These are phyloP conservation scores for Aphyosemion australe DNA, from an alignment of 2,113 vertebrate genomes.

Conservation along the genomic window DNA sequence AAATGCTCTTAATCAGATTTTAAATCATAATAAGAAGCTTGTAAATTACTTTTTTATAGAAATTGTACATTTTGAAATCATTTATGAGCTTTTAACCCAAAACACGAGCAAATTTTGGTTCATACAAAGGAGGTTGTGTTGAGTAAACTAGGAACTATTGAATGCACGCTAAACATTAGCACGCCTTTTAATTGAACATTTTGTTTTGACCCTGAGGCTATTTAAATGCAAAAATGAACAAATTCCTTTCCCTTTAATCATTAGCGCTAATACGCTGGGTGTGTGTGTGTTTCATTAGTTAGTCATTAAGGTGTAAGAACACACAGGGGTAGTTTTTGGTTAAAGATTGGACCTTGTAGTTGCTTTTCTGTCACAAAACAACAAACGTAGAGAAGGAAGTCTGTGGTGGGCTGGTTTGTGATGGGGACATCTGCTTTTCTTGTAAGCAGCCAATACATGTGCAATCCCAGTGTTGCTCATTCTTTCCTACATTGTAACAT, in stretches of 20 bases:
- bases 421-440: conserved; percentile 15
- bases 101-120: background rate
- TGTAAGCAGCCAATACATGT: conserved; percentile 8
- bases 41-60: background rate
- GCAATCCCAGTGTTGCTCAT: conserved; percentile 9
- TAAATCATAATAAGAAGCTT: background rate
- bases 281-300: background rate
- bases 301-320: background rate
- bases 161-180: conserved; percentile 24
- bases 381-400: conserved; percentile 25
- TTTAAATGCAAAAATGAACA: conserved; percentile 3
- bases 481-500: background rate
- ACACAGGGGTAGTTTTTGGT: background rate
- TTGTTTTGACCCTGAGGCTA: background rate
- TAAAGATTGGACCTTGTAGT: background rate
- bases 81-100: background rate
- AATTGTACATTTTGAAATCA: background rate
- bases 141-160: conserved; percentile 9
- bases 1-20: background rate
- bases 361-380: no score
- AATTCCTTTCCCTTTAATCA: conserved; percentile 51
- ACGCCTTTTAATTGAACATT: conserved; percentile 10
- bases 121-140: background rate
- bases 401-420: background rate
- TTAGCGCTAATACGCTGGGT: background rate